phyloP scores from a whole-genome alignment of 2,797 vertebrate genomes.

The Chelidonichthys spinosus region DNA sequence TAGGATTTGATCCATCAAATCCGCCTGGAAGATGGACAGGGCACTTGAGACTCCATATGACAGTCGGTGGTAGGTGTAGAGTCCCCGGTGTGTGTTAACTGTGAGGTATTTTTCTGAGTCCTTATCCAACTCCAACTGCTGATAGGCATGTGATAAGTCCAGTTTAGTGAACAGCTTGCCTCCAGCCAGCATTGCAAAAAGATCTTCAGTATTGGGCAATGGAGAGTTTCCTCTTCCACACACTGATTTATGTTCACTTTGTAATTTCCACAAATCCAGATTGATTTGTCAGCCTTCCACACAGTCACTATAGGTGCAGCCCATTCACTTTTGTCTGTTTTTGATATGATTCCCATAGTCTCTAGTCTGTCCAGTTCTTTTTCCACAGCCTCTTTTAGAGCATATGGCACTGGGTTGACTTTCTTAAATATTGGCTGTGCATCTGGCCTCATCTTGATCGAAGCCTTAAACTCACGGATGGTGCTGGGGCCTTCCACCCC shows the following conservation, averaged over 20 bases:
- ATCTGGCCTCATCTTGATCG: background rate
- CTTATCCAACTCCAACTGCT: no score
- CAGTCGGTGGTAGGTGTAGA: no score
- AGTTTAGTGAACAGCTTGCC: background rate
- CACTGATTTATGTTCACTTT: background rate
- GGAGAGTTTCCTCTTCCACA: background rate
- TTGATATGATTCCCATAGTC: background rate
- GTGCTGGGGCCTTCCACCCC: background rate
- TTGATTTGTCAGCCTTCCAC: background rate
- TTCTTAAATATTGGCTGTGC: background rate
- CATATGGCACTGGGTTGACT: background rate
- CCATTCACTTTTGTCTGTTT: background rate
- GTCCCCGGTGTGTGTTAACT: no score
- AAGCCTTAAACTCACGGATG: background rate
- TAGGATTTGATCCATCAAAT: no score
- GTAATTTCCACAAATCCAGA: background rate
- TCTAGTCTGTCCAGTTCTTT: background rate
- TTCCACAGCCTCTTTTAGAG: background rate
- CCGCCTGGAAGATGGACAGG: no score
- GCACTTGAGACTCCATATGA: no score
- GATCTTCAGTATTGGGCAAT: background rate
- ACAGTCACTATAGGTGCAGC: background rate
- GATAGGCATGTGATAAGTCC: background rate
- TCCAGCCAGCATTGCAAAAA: background rate
- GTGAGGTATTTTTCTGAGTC: no score